A percentile compares a stretch with the other conserved stretches of the same genome.
Conservation (phyloP, 1,140 invertebrate species). For the Pectinophora gossypiella region DNA sequence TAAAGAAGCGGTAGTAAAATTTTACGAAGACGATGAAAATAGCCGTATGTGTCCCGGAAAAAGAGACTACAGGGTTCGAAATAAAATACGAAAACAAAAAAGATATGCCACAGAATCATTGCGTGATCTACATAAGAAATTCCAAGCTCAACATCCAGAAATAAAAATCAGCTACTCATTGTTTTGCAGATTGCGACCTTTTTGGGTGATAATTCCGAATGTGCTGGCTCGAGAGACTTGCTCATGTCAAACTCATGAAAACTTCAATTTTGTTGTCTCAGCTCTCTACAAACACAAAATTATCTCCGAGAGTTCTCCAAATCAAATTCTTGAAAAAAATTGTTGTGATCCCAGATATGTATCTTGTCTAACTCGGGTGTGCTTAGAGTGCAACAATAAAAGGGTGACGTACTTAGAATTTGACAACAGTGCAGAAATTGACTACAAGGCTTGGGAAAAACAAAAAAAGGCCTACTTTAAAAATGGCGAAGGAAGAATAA, state of each 20-base stretch:
- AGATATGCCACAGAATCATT: not conserved
- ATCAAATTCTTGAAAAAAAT: not conserved
- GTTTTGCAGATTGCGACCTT: not conserved
- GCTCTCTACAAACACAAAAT: not conserved
- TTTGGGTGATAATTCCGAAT: not conserved
- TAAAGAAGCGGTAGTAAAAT: slow-evolving; percentile 2
- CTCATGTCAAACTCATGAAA: slow-evolving; percentile 2
- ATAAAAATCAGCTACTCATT: slow-evolving; percentile 1
- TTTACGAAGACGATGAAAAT: slow-evolving; percentile 7
- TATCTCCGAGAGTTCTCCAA: not conserved
- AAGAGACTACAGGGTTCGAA: slow-evolving; percentile 2
- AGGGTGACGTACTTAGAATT: not conserved
- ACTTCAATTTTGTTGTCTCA: not conserved
- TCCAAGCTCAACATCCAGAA: no score
- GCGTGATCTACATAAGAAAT: not conserved
- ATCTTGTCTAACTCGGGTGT: not conserved
- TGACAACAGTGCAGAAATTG: not conserved
- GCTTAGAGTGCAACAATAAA: not conserved
- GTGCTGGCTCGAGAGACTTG: not conserved
- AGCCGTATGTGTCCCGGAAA: not conserved
- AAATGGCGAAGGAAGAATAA: not conserved
- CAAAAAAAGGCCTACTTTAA: not conserved
- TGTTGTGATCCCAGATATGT: slow-evolving; percentile 4
- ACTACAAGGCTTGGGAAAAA: not conserved
- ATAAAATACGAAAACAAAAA: slow-evolving; percentile 3